Base-by-base conservation (phyloP, 2,888 invertebrate genomes). In the Epirrita christyi region DNA sequence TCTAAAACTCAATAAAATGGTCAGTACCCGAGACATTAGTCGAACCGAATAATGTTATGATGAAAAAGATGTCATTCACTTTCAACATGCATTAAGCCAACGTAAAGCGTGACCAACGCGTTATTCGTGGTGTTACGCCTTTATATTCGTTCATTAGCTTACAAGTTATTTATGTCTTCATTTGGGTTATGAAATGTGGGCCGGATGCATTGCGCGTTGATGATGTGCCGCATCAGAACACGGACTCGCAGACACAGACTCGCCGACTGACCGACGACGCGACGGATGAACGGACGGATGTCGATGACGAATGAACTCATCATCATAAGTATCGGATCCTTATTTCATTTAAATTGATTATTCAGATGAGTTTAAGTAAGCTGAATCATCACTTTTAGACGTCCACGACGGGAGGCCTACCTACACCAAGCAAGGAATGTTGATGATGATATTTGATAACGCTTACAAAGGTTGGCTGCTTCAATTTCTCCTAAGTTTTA, bases 81-180 rank as follows among this genome's bases (percentile, higher is more conserved):
- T 59, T 71, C 68, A 66, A 60, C 63, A 71, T 75, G 76, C 74
- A 74, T 73, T 67, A 79, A 75, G 71, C 68, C 66, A 70, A 62
- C 71, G 61, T 61, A 57, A 77, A 81, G 87, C 90, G 91, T 92
- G 90, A 90, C 90, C 76, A 68, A 69, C 76, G 68, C 77, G 81
- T 84, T 83, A 80, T 75, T 65, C 71, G 74, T 68, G 86, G 88
- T 80, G 82, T 88, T 88, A 88, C 71, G 80, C 76, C 75, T 85
- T 80, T 77, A 78, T 73, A 70, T 74, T 78, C 78, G 80, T 76
- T 80, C 76, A 80, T 84, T 79, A 77, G 73, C 71, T 75, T 64
- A 67, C 71, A 80, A 72, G 81, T 86, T 81, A 85, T 89, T 88
- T 78, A 90, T 88, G 91, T 89, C 90, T 92, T 90, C 78, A 91